Percentiles rank a stretch among this genome's conserved stretches.
Evolutionary conservation across 1,140 invertebrate genomes (phyloP).

Genomic region (Geopemphigus sp.): DNA sequence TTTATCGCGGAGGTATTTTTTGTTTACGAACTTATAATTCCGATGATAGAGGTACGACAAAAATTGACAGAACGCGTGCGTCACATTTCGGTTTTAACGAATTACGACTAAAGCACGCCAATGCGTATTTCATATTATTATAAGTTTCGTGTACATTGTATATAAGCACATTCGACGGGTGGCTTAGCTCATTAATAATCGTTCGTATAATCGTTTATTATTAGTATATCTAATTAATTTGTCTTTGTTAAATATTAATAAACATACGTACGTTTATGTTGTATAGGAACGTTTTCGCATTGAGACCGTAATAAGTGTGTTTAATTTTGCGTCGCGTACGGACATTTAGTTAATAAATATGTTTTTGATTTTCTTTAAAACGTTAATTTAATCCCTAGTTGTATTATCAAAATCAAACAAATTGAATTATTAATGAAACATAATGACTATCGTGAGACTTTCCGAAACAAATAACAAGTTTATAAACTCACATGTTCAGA

Average conservation of each 20-base stretch:
- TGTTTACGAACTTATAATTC: no score
- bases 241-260: background rate
- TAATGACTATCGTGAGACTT: conserved; percentile 12
- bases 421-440: conserved; percentile 7
- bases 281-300: background rate
- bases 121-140: no score
- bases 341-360: background rate
- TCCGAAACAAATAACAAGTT: conserved; percentile 6
- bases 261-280: background rate
- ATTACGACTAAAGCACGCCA: no score
- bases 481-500: background rate
- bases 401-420: background rate
- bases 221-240: background rate
- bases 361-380: conserved; percentile 22
- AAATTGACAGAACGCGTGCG: no score
- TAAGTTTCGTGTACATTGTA: no score
- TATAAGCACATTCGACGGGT: no score
- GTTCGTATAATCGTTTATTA: no score
- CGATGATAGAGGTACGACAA: no score
- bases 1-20: no score
- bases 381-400: background rate
- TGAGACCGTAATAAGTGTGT: background rate
- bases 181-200: no score
- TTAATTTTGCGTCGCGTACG: no score
- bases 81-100: no score